Conservation (phyloP, 2,113 vertebrate species). For the Cheilinus undulatus region DNA sequence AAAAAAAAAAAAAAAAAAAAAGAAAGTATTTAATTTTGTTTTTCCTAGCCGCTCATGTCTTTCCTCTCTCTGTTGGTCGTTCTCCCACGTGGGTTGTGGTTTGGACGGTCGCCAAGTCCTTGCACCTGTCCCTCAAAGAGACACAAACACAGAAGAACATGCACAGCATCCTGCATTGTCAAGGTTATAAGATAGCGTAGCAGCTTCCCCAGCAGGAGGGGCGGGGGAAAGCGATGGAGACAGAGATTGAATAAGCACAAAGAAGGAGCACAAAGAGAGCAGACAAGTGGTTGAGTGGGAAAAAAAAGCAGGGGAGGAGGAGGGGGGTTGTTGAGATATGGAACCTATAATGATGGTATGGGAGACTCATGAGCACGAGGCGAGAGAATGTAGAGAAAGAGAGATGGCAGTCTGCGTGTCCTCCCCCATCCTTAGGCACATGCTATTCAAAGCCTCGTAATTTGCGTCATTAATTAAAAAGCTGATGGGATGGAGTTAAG, state of each 20-base stretch:
- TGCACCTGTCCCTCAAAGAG: slow-evolving; percentile 77
- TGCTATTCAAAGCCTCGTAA: slow-evolving; percentile 80
- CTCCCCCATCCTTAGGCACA: slow-evolving; percentile 78
- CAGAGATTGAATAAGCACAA: slow-evolving; percentile 59
- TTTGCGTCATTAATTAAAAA: slow-evolving; percentile 83
- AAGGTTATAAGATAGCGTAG: slow-evolving; percentile 74
- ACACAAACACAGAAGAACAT: slow-evolving; percentile 39
- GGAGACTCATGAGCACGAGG: slow-evolving; percentile 48
- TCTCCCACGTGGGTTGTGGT: slow-evolving; percentile 40
- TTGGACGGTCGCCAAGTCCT: slow-evolving; percentile 69
- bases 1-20: slow-evolving; percentile 46
- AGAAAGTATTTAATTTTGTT: slow-evolving; percentile 63
- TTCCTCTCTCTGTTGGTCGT: slow-evolving; percentile 28
- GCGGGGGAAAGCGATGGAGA: slow-evolving; percentile 37
- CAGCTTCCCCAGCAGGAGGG: slow-evolving; percentile 49
- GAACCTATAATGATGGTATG: slow-evolving; percentile 69
- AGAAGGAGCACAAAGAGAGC: slow-evolving; percentile 56
- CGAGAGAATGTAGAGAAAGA: slow-evolving; percentile 59
- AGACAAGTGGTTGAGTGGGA: slow-evolving; percentile 59
- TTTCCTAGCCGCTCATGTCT: slow-evolving; percentile 41
- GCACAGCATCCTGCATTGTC: slow-evolving; percentile 59
- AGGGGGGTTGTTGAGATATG: slow-evolving; percentile 70
- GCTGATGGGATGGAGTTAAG: slow-evolving; percentile 73
- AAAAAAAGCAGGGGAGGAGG: slow-evolving; percentile 8
- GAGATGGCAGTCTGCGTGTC: slow-evolving; percentile 56